Base-by-base conservation (phyloP, 2,797 vertebrate species). In the Sitta carolinensis region DNA sequence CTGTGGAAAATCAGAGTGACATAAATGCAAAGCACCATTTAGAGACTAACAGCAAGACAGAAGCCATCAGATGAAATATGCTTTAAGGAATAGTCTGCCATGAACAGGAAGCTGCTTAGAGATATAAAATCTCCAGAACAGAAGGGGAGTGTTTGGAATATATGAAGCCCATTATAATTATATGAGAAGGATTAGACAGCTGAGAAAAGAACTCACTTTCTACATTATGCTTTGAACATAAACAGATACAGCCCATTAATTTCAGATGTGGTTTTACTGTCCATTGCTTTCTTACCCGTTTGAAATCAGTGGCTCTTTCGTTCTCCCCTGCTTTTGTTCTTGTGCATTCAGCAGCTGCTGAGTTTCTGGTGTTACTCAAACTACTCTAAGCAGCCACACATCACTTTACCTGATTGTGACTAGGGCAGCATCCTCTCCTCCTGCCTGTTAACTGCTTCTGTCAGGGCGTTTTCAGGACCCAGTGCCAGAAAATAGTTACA, bases 401-500 rank as follows among this genome's bases (percentile, higher is more conserved):
- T 55, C 26, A n/a, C 58, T 63, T 55, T 38, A 45, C 38, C 64
- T 43, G 17, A 13, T 11, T 67, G 69, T 87, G 61, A 55, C 59
- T 29, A 26, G 77, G 76, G 59, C 63, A 89, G 90, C 74, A 91
- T 22, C 47, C 18, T 62, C 64, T 93, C 68, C 87, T 55, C 34
- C 22, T 58, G 87, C 38, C 58, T 73, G 27, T n/a, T 67, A 66
- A 40, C 43, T 55, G 62, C 69, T 54, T 36, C 51, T 34, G 19
- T 42, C 40, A 10, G 5, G 23, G 10, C 34, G n/a, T 32, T 66
- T 40, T 68, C 63, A 50, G 54, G 30, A 69, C 11, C 50, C 21
- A 0, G 7, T 16, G 29, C 79, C 34, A 57, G 59, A 66, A 90
- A 32, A 9, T 1, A 58, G 26, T 17, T 1, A 0, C 13, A 5